Percentiles rank a stretch among this genome's conserved stretches.
Evolutionary conservation across 2,113 vertebrate species (phyloP).

Genomic region (Dinomys branickii): DNA sequence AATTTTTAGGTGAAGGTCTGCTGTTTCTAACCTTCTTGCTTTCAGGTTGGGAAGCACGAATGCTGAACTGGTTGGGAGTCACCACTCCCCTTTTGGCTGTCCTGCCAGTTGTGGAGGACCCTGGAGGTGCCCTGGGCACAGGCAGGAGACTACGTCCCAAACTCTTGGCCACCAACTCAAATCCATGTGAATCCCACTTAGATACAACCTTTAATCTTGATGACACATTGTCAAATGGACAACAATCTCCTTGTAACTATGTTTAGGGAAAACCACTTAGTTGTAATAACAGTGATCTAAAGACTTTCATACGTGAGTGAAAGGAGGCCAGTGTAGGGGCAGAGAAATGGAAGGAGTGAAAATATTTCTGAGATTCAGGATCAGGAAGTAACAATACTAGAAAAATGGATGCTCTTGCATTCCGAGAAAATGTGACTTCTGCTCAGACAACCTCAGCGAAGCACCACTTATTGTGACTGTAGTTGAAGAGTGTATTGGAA

Average conservation of each 20-base stretch:
- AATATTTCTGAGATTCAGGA: conserved; percentile 21
- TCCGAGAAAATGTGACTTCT: background rate
- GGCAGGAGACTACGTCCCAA: background rate
- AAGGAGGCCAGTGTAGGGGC: background rate
- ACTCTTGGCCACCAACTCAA: background rate
- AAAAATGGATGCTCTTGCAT: background rate
- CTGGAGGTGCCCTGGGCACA: background rate
- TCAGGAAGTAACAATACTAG: background rate
- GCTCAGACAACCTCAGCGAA: background rate
- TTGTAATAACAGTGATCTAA: background rate
- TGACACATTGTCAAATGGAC: background rate
- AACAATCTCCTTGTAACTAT: background rate
- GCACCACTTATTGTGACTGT: background rate
- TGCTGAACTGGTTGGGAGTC: background rate
- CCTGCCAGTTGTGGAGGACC: background rate
- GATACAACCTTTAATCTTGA: background rate
- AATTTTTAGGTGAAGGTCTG: background rate
- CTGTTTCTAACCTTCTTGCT: background rate
- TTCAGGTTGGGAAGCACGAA: background rate
- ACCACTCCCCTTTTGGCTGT: too few relatives aligned
- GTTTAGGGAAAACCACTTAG: background rate
- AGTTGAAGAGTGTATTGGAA: background rate
- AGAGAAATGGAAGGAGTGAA: conserved; percentile 8
- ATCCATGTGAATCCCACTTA: background rate
- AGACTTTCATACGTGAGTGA: background rate